A percentile compares a stretch with the other conserved stretches of the same genome.
These are phyloP conservation scores for Brachymystax lenok DNA, from an alignment of 2,797 vertebrate genomes.

Conservation along the genomic window DNA sequence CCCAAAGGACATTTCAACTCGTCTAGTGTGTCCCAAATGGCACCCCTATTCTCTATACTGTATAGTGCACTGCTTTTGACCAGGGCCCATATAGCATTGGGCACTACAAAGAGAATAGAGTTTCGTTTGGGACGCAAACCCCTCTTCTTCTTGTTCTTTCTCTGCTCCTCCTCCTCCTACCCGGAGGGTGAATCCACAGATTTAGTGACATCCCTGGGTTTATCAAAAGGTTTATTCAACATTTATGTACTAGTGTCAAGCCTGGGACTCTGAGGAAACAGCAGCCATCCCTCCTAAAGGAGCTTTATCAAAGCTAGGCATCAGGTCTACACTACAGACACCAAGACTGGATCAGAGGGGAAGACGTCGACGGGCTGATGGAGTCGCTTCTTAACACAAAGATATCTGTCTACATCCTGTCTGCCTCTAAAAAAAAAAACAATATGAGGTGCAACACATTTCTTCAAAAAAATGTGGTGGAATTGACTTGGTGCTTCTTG, in stretches of 20 bases:
- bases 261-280: conserved; percentile 18
- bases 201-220: conserved; percentile 51
- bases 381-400: not conserved
- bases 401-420: not conserved
- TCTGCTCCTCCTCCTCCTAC: conserved; percentile 22
- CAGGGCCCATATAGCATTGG: not conserved
- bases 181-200: conserved; percentile 40
- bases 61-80: not conserved
- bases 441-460: not conserved
- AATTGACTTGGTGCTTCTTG: not conserved
- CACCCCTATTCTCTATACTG: not conserved
- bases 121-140: not conserved
- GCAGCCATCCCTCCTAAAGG: conserved; percentile 23
- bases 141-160: conserved; percentile 12
- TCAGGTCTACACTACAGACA: conserved; percentile 1
- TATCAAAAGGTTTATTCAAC: conserved; percentile 52
- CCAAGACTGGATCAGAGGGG: conserved; percentile 1
- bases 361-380: not conserved
- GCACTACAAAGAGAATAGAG: no score
- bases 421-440: no score
- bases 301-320: conserved; percentile 37
- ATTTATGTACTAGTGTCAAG: conserved; percentile 47
- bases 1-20: conserved; percentile 42
- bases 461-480: not conserved
- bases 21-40: not conserved